A percentile compares a stretch with the other conserved stretches of the same genome.
Evolutionary conservation across 1,140 invertebrate species (phyloP).

Genomic region (Mercenaria mercenaria): DNA sequence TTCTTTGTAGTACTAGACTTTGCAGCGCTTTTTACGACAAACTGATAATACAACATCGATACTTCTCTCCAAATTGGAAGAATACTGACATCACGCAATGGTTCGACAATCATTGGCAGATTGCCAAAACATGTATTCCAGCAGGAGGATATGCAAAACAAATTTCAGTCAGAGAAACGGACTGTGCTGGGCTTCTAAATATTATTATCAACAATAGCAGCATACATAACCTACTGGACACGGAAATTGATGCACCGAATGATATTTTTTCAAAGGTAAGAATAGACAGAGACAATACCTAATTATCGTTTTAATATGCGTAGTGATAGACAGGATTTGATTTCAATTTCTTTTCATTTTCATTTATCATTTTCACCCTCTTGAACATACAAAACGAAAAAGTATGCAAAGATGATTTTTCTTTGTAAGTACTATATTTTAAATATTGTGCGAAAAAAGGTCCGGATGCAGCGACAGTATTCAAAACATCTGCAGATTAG

Average conservation of each 20-base stretch:
- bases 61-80: background rate
- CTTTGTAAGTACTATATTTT: too few species aligned
- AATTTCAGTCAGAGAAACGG: background rate
- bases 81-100: background rate
- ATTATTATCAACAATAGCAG: background rate
- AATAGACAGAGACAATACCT: too few species aligned
- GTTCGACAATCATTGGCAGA: background rate
- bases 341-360: too few species aligned
- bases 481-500: too few species aligned
- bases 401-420: too few species aligned
- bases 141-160: background rate
- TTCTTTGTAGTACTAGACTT: background rate
- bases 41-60: background rate
- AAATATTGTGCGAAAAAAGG: too few species aligned
- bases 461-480: too few species aligned
- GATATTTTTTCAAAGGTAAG: background rate
- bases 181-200: background rate
- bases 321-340: too few species aligned
- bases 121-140: constrained; percentile 6
- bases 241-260: background rate
- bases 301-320: too few species aligned
- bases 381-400: too few species aligned
- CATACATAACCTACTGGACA: background rate
- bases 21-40: background rate
- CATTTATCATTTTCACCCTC: too few species aligned